Evolutionary conservation across 2,113 vertebrate genomes (phyloP).

Genomic region (Danio rerio): DNA sequence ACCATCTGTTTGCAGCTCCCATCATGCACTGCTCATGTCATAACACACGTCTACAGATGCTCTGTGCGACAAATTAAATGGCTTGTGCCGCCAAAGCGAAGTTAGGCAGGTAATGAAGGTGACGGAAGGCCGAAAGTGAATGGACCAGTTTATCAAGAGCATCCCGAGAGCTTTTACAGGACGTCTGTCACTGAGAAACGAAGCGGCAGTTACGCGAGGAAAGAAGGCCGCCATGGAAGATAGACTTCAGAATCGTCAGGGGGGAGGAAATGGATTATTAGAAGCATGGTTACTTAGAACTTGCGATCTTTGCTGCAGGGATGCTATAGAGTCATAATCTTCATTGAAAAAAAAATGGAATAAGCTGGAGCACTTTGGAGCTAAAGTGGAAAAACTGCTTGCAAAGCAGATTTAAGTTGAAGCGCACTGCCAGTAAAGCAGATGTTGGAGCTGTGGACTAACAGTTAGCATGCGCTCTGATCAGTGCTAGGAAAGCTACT

Average conservation of each 20-base stretch:
- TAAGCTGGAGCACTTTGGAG: neutral
- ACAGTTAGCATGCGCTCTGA: neutral
- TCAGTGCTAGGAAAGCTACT: neutral
- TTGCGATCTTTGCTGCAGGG: neutral
- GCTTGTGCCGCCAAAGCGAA: neutral
- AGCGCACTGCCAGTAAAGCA: neutral
- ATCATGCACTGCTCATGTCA: neutral
- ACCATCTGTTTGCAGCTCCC: slow-evolving; percentile 18
- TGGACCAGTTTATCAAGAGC: slow-evolving; percentile 39
- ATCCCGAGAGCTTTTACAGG: slow-evolving; percentile 42
- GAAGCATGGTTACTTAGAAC: slow-evolving; percentile 13
- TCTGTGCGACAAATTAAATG: slow-evolving; percentile 40
- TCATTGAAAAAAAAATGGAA: slow-evolving; percentile 2
- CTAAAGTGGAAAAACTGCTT: slow-evolving; percentile 10
- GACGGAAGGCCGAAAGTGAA: slow-evolving; percentile 21
- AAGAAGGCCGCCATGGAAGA: slow-evolving; percentile 20
- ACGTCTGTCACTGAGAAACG: slow-evolving; percentile 34
- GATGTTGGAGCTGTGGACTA: neutral
- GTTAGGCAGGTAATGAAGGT: slow-evolving; percentile 31
- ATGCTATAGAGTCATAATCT: slow-evolving; percentile 1
- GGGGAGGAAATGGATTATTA: slow-evolving; percentile 19
- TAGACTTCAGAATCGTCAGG: slow-evolving; percentile 7
- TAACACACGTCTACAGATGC: slow-evolving; percentile 11
- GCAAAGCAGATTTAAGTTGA: neutral
- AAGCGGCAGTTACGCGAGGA: neutral